Base-by-base conservation (phyloP, 2,888 invertebrate species). In the Pollenia angustigena region DNA sequence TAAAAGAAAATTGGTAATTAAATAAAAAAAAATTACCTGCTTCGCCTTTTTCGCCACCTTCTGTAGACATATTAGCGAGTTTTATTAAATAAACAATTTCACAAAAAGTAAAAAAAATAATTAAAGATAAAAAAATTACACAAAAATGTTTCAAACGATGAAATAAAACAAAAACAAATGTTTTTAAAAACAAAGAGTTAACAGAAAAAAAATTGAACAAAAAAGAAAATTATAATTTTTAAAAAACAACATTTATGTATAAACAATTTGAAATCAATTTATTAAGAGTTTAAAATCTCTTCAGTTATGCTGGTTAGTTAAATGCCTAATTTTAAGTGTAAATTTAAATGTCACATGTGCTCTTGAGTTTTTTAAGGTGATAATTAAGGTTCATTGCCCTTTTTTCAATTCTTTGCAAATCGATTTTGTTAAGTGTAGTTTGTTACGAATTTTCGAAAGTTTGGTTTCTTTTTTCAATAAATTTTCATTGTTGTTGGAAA, bases 11-110 rank as follows among this genome's bases (percentile, higher is more conserved):
- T 64, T 66, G 75, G 75, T 71, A 87, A 82, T 56, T 86, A 87
- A 84, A 58, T 42, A 81, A 87, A 84, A 89, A 87, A 81, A 87
- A 84, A 89, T 90, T 90, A 90, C 90, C 90, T 89, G 89, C 88
- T 83, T 90, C 89, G 88, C 89, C 89, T 85, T 90, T 90, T 88
- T 90, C 90, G 88, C 89, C 90, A 87, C 89, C 89, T 88, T 90
- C 90, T 90, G 89, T 84, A 76, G 85, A 84, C 72, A 81, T 81
- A 85, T 81, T 87, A 84, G 75, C 69, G 86, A 85, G 81, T 84
- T 87, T 87, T 81, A 85, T 81, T 85, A 85, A 81, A 81, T 86
- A 86, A 82, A 86, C 78, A 86, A 85, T 85, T 85, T 85, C 85
- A 85, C 85, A 85, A 85, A 85, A 83, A 84, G 71, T 72, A 52